phyloP scores from a whole-genome alignment of 2,113 vertebrate genomes.

The Crotophaga sulcirostris region DNA sequence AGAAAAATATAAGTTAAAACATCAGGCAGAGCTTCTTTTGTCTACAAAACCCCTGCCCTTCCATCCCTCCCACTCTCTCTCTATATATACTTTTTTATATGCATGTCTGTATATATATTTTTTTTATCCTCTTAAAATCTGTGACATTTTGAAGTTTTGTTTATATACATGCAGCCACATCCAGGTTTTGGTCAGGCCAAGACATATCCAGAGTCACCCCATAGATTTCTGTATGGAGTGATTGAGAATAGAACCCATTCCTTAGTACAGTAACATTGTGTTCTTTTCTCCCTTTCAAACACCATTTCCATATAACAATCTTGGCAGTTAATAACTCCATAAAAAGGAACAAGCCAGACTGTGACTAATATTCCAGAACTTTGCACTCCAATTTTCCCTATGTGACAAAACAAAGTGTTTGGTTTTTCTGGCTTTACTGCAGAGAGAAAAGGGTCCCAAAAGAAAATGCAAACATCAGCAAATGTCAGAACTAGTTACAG shows the following conservation, averaged over 20 bases:
- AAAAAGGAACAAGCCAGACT: conserved; percentile 64
- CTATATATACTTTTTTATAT: neutral
- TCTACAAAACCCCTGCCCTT: neutral
- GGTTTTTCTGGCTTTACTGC: conserved; percentile 59
- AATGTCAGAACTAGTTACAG: conserved; percentile 47
- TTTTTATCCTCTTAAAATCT: conserved; percentile 14
- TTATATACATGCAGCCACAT: neutral
- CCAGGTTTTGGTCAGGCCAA: conserved; percentile 18
- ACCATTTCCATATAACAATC: conserved; percentile 63
- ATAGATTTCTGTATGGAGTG: conserved; percentile 8
- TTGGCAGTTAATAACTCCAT: conserved; percentile 64
- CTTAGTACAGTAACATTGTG: conserved; percentile 56
- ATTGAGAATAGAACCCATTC: conserved; percentile 30
- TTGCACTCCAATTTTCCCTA: conserved; percentile 47
- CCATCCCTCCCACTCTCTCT: neutral
- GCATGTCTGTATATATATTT: neutral
- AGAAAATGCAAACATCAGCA: conserved; percentile 61
- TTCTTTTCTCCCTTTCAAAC: conserved; percentile 64
- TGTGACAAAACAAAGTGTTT: conserved; percentile 65
- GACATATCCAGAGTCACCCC: conserved; percentile 28
- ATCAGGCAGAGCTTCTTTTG: neutral
- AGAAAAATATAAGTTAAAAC: neutral
- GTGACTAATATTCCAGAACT: conserved; percentile 74
- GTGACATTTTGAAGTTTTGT: conserved; percentile 3
- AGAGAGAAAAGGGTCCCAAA: conserved; percentile 43